Evolutionary conservation across 2,113 vertebrate genomes (phyloP).

Genomic region (Semicossyphus pulcher): DNA sequence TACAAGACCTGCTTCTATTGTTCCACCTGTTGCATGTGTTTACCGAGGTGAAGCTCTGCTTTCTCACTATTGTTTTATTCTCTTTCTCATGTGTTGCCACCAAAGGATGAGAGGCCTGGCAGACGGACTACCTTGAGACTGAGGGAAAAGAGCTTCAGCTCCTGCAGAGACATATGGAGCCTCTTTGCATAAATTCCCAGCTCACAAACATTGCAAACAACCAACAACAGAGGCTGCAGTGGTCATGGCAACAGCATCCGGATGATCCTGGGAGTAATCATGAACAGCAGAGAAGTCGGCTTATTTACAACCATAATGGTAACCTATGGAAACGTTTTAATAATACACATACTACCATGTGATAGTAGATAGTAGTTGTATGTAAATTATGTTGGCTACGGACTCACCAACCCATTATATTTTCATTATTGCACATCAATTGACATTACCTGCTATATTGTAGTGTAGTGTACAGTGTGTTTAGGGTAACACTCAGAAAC

Average conservation of each 20-base stretch:
- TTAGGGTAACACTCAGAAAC: no score
- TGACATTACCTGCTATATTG: no score
- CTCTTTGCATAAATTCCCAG: conserved; percentile 30
- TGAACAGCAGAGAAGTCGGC: neutral
- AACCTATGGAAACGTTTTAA: neutral
- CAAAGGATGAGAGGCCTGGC: conserved; percentile 22
- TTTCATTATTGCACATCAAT: neutral
- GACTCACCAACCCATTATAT: neutral
- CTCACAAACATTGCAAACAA: conserved; percentile 1
- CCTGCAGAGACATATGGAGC: neutral
- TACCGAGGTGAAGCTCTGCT: conserved; percentile 3
- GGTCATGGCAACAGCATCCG: conserved; percentile 11
- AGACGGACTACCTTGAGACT: neutral
- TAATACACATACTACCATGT: no score
- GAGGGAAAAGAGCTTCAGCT: neutral
- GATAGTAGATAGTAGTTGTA: no score
- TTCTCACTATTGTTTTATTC: neutral
- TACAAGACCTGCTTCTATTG: neutral
- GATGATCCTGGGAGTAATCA: neutral
- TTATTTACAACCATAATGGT: neutral
- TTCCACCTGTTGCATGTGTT: conserved; percentile 28
- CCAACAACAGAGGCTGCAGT: neutral
- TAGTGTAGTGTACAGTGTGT: no score
- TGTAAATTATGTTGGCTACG: no score
- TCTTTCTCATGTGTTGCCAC: neutral